Conservation (phyloP, 2,888 invertebrate species). For the Micoletzkya japonica region DNA sequence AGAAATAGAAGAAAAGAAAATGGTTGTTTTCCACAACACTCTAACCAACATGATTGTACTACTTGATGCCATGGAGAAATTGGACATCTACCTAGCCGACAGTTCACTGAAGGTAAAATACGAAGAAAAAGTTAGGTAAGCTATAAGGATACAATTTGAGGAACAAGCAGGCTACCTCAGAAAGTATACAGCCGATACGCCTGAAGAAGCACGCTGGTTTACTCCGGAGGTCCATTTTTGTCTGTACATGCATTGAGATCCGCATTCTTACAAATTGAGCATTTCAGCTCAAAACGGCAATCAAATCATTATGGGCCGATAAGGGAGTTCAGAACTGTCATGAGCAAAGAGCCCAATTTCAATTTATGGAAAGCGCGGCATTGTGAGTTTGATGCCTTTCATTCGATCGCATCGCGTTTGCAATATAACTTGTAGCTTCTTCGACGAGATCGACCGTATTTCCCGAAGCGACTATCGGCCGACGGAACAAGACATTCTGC, state of each 20-base stretch:
- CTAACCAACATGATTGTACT: conserved; percentile 30
- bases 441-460: conserved; percentile 55
- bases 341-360: conserved; percentile 35
- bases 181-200: conserved; percentile 12
- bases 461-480: conserved; percentile 46
- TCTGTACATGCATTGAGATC: not conserved
- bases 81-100: conserved; percentile 2
- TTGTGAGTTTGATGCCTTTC: conserved; percentile 44
- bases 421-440: conserved; percentile 59
- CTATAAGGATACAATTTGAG: not conserved
- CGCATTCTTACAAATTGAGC: not conserved
- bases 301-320: conserved; percentile 46
- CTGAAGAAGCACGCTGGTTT: conserved; percentile 3
- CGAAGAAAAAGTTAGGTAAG: not conserved
- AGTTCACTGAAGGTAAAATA: not conserved
- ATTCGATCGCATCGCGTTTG: not conserved
- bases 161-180: conserved; percentile 24
- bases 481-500: conserved; percentile 53
- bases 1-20: conserved; percentile 45
- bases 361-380: conserved; percentile 44
- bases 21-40: conserved; percentile 40
- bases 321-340: conserved; percentile 36
- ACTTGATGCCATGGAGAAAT: conserved; percentile 26
- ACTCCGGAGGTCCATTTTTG: conserved; percentile 7
- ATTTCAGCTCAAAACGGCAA: conserved; percentile 33